Evolutionary conservation across 2,888 invertebrate species (phyloP).

Genomic region (Bedellia somnulentella): DNA sequence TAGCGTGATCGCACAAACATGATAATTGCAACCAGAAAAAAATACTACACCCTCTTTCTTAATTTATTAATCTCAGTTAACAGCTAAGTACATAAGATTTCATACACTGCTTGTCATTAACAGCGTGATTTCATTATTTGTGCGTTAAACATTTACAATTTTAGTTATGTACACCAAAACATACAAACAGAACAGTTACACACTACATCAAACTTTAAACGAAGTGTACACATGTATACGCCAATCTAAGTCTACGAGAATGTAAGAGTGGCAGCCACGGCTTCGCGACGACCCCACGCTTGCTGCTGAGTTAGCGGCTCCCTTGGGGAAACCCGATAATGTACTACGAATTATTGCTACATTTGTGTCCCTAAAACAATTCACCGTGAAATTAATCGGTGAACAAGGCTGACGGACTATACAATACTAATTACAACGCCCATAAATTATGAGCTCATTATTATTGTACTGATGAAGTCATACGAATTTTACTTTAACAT

Average conservation of each 20-base stretch:
- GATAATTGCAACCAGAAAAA: too few relatives aligned
- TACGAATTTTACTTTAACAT: too few relatives aligned
- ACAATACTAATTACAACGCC: too few relatives aligned
- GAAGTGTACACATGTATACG: constrained; percentile 28
- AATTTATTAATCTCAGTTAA: constrained; percentile 34
- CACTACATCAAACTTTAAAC: constrained; percentile 43
- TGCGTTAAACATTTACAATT: constrained; percentile 61
- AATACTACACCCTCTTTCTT: constrained; percentile 37
- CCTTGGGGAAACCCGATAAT: constrained; percentile 45
- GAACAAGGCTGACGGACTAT: too few relatives aligned
- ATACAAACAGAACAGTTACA: constrained; percentile 47
- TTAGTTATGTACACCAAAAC: constrained; percentile 59
- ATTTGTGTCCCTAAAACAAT: constrained; percentile 28
- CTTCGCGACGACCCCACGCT: too few relatives aligned
- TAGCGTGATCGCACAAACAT: too few relatives aligned
- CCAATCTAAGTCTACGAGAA: constrained; percentile 29
- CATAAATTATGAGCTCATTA: too few relatives aligned
- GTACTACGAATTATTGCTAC: constrained; percentile 38
- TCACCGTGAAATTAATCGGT: too few relatives aligned
- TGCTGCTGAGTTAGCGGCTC: too few relatives aligned
- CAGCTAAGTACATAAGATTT: constrained; percentile 49
- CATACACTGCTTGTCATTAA: constrained; percentile 37
- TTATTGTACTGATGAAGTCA: too few relatives aligned
- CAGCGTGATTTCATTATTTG: constrained; percentile 49
- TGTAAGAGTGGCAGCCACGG: too few relatives aligned